These are phyloP conservation scores for Cantharis rufa DNA, from an alignment of 2,888 invertebrate species.

Conservation along the genomic window DNA sequence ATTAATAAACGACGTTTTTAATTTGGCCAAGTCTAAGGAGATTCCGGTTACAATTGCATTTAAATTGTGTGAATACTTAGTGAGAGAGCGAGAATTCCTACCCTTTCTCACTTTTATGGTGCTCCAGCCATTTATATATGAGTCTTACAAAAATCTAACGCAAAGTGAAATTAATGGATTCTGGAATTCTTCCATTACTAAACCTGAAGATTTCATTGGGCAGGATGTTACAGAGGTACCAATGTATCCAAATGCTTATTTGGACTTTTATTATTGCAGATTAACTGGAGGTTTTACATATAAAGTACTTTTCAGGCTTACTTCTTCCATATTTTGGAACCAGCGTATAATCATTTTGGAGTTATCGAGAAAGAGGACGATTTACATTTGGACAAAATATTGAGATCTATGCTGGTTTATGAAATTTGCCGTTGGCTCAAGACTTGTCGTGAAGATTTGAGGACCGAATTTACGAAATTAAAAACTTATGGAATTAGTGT, in stretches of 20 bases:
- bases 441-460: neutral
- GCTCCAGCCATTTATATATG: neutral
- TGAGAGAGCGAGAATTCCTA: conserved; percentile 63
- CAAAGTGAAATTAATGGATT: neutral
- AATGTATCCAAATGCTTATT: no score
- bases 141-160: neutral
- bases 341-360: neutral
- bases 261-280: no score
- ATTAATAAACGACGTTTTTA: conserved; percentile 73
- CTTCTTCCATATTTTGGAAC: neutral
- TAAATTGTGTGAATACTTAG: conserved; percentile 63
- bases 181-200: neutral
- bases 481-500: neutral
- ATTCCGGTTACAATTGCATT: conserved; percentile 61
- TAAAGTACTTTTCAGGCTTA: neutral
- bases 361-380: neutral
- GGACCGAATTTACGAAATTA: neutral
- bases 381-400: neutral
- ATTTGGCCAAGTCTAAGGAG: conserved; percentile 64
- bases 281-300: no score
- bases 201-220: neutral
- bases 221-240: neutral
- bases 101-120: conserved; percentile 47
- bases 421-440: neutral
- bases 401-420: neutral